Base-by-base conservation (phyloP, 2,797 vertebrate genomes). In the Tokudaia tokunoshimensis region DNA sequence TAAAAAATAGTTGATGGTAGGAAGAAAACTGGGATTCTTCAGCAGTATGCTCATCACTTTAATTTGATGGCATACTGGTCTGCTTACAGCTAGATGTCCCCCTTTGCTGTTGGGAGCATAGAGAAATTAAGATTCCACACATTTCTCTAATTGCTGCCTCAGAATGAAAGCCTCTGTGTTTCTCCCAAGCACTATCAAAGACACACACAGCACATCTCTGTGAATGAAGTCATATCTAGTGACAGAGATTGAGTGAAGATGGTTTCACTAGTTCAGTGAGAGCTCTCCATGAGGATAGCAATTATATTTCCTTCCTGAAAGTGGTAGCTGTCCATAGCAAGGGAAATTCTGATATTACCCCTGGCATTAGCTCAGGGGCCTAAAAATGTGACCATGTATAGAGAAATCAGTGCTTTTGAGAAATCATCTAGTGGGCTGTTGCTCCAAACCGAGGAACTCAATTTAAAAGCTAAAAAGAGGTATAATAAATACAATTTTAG, bases 351-450 rank as follows among this genome's bases (percentile, higher is more conserved):
- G 89, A 95, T 98, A 97, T 85, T 95, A 95, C 57, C 14, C 97
- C 79, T 91, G 98, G 81, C 47, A 50, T 93, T 96, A 97, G 97
- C 89, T 89, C 74, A 72, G 83, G 92, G 91, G 61, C 61, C 44
- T 97, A 95, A 95, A 94, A 97, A 91, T 91, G 14, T 22, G 93
- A 91, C 96, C 94, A 47, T 89, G 59, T 84, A 92, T 10, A 95
- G 89, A 97, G 89, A 31, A 87, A 94, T 91, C 47, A 2, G 34
- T 81, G 95, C 70, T 92, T 80, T 92, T 89, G 29, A 67, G 67
- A 98, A 97, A 97, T 98, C 97, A 97, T 93, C 96, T 95, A 96
- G 93, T 93, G 91, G 97, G 92, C 87, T 95, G 59, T 98, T 94
- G 96, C 41, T 98, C 59, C 83, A 83, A 44, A 92, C 70, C 75